Conservation (phyloP, 2,113 vertebrate genomes). For the Oncorhynchus nerka region DNA sequence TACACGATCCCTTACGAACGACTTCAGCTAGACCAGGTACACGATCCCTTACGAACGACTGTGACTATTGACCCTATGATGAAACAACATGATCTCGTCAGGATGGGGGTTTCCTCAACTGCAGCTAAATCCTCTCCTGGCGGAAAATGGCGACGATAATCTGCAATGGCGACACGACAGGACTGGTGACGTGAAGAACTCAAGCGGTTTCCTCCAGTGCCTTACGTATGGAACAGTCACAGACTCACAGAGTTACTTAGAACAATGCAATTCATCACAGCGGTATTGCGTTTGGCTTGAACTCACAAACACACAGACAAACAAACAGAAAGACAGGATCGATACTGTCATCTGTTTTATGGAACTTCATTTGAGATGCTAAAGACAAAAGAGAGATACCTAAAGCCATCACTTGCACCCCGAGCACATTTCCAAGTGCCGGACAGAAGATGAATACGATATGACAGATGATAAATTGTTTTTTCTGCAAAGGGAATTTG, state of each 20-base stretch:
- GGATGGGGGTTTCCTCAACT: constrained; percentile 50
- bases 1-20: constrained; percentile 52
- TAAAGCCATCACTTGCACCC: constrained; percentile 98
- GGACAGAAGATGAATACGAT: constrained; percentile 57
- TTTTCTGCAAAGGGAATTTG: constrained; percentile 58
- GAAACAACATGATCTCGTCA: constrained; percentile 78
- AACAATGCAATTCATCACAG: constrained; percentile 94
- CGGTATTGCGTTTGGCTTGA: constrained; percentile 90
- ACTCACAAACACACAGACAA: constrained; percentile 64
- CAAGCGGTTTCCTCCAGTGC: constrained; percentile 92
- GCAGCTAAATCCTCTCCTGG: constrained; percentile 71
- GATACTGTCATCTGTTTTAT: constrained; percentile 65
- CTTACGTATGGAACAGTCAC: constrained; percentile 98
- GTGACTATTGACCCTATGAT: constrained; percentile 73
- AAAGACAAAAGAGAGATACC: constrained; percentile 74
- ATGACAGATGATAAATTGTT: constrained; percentile 62
- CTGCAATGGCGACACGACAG: constrained; percentile 89
- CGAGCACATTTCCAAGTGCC: constrained; percentile 86
- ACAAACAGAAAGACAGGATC: constrained; percentile 65
- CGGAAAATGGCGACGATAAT: constrained; percentile 79
- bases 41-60: constrained; percentile 60
- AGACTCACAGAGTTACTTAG: constrained; percentile 71
- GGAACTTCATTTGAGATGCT: constrained; percentile 32
- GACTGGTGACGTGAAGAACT: constrained; percentile 88
- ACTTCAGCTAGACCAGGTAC: constrained; percentile 27